Conservation (phyloP, 2,888 invertebrate species). For the Labia minor region DNA sequence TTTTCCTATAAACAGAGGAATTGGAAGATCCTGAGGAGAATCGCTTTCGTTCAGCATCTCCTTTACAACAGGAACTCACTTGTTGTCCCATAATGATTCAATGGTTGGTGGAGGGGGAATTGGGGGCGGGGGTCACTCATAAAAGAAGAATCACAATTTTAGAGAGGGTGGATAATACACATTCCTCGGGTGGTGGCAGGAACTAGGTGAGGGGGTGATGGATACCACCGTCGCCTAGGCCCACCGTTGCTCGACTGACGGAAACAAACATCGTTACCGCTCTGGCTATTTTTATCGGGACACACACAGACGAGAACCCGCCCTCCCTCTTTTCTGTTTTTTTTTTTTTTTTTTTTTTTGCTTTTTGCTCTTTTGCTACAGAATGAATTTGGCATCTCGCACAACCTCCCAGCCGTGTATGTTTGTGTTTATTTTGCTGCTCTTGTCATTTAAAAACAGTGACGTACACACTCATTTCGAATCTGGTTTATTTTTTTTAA, state of each 20-base stretch:
- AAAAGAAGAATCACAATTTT: too few species aligned
- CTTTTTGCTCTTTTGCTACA: neutral
- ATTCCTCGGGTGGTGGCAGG: slow-evolving; percentile 7
- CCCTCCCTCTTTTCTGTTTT: neutral
- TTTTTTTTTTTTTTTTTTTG: neutral
- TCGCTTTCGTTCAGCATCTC: neutral
- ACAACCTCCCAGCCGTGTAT: too few species aligned
- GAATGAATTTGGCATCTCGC: too few species aligned
- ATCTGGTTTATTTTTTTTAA: too few species aligned
- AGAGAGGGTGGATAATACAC: too few species aligned
- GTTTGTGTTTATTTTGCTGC: too few species aligned
- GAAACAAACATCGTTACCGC: neutral
- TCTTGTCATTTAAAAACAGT: too few species aligned
- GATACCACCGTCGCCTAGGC: neutral
- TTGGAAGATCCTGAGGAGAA: neutral
- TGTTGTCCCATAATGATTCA: neutral
- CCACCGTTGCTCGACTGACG: neutral
- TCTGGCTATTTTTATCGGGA: neutral
- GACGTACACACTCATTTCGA: neutral
- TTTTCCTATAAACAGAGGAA: neutral
- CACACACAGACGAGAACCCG: neutral
- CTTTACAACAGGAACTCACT: neutral
- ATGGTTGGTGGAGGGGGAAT: too few species aligned
- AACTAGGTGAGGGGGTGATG: neutral
- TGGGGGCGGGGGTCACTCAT: too few species aligned